phyloP scores from a whole-genome alignment of 2,888 invertebrate species.

The Lithophane ornitopus region DNA sequence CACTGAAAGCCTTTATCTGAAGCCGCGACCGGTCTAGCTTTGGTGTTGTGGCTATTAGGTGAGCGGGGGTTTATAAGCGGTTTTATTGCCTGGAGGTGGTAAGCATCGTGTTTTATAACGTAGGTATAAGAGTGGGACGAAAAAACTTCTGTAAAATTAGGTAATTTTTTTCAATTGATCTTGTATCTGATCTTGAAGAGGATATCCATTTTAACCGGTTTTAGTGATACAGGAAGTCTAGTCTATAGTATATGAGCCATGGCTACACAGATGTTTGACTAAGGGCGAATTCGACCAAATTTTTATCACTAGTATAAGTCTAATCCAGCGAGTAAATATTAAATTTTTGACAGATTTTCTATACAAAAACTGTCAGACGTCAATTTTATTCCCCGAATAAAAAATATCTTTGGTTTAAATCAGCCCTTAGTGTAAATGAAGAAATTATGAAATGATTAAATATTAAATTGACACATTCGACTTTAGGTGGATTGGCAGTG shows the following conservation, averaged over 20 bases:
- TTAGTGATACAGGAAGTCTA: background rate
- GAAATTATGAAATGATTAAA: no score
- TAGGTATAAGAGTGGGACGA: background rate
- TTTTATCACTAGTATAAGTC: no score
- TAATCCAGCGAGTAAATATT: no score
- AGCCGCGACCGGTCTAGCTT: conserved; percentile 61
- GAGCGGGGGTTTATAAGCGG: conserved; percentile 27
- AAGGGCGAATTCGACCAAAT: no score
- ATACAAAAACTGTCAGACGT: no score
- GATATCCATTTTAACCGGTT: background rate
- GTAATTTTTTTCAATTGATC: background rate
- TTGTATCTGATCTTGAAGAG: background rate
- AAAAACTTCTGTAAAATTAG: background rate
- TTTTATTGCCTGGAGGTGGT: background rate
- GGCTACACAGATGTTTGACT: background rate
- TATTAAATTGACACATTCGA: no score
- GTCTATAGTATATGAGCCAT: background rate
- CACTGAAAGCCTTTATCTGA: conserved; percentile 70
- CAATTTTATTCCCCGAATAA: no score
- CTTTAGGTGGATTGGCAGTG: background rate
- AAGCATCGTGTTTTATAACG: background rate
- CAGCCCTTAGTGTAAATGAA: no score
- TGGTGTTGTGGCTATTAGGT: conserved; percentile 47
- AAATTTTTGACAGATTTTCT: no score
- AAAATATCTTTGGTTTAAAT: no score